Evolutionary conservation across 2,113 vertebrate genomes (phyloP), one percentile per base, ranked within the genome.

Genomic region (Struthio camelus): DNA sequence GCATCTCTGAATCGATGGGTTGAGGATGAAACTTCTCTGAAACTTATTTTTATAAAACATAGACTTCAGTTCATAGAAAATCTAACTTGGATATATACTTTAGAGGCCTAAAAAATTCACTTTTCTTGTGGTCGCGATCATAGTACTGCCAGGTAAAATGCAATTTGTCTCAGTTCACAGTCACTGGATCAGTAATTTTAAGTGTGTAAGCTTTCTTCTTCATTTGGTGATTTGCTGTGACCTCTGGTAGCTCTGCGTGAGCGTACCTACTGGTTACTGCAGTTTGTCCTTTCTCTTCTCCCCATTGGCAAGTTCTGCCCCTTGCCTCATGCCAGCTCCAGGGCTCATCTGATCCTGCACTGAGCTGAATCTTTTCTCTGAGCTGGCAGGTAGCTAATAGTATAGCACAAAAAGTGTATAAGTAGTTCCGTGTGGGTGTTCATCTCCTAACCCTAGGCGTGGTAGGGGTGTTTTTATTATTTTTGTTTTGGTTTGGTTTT

Each of bases 361-460:
- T 70, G 58, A 85, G 44, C 48, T 91, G n/a, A 62, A 83, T 9
- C 34, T 89, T 93, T 91, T 30, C n/a, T 70, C 54, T 91, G 73
- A 92, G 51, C 56, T 67, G 85, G 73, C 46, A 85, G 32, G 65
- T 85, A 58, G 30, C 50, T 91, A 87, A 25, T 91, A 87, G 19
- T 36, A 1, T 34, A 38, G 62, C 30, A 34, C 44, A 50, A 48
- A 24, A 58, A 48, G 3, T 6, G 1, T 32, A 1, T 22, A 6
- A 20, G 22, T 81, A 53, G 28, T 65, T 85, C 73, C 70, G 28
- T 36, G 34, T 42, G 44, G 71, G 51, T 65, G 42, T 69, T 89
- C 28, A 56, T 80, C 34, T 38, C 11, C 32, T 89, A 24, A 62
- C 10, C 0, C 0, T 36, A 64, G 53, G 25, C 0, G 2, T 65